Conservation (phyloP, 2,888 invertebrate species). For the Scelioninae gen. 1 region DNA sequence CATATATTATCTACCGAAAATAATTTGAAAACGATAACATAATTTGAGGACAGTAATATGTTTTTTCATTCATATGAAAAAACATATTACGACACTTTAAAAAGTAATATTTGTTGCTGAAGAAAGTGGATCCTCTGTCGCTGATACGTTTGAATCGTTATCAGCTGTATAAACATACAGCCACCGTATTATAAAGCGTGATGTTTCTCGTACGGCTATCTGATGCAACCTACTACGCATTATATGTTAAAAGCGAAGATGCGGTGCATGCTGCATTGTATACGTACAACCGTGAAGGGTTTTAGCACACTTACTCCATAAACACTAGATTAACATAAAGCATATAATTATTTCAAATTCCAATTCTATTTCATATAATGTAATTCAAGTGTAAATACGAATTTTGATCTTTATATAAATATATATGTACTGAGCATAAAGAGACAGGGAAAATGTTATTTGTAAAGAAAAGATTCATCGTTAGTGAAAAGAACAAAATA, state of each 20-base stretch:
- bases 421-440: too few relatives aligned
- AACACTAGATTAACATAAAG: too few relatives aligned
- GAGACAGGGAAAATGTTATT: too few relatives aligned
- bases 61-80: constrained; percentile 4
- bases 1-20: background rate
- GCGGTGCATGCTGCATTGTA: background rate
- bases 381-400: too few relatives aligned
- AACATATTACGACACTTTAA: constrained; percentile 1
- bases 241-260: constrained; percentile 7
- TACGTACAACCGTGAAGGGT: background rate
- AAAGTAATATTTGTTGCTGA: constrained; percentile 10
- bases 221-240: background rate
- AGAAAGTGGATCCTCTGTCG: constrained; percentile 14
- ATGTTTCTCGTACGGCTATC: background rate
- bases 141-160: constrained; percentile 26
- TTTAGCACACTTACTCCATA: too few relatives aligned
- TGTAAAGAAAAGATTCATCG: too few relatives aligned
- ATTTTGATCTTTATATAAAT: too few relatives aligned
- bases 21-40: background rate
- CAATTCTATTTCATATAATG: too few relatives aligned
- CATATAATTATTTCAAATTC: too few relatives aligned
- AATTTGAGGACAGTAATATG: background rate
- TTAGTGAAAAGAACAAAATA: too few relatives aligned
- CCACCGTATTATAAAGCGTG: constrained; percentile 1
- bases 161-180: constrained; percentile 17